phyloP scores from a whole-genome alignment of 2,113 vertebrate genomes.

The Clarias magur region DNA sequence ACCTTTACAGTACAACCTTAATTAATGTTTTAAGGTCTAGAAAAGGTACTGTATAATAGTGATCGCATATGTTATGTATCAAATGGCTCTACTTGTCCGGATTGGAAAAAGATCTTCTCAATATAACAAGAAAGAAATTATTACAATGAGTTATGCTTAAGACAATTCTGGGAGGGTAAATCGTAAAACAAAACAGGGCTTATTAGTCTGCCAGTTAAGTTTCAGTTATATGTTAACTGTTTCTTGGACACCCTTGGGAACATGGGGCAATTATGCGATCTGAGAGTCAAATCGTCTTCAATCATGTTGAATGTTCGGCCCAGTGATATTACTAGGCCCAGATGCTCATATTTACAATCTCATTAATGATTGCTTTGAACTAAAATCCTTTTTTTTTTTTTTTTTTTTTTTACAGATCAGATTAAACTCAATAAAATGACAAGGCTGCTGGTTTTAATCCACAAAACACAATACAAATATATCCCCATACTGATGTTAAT shows the following conservation, averaged over 20 bases:
- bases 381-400: background rate
- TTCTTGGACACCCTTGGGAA: conserved; percentile 13
- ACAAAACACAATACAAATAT: conserved; percentile 25
- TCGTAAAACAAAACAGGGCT: background rate
- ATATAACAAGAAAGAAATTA: background rate
- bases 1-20: background rate
- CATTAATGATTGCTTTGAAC: conserved; percentile 52
- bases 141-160: background rate
- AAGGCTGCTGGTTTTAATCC: conserved; percentile 33
- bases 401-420: conserved; percentile 44
- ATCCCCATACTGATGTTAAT: conserved; percentile 20
- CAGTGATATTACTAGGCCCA: conserved; percentile 45
- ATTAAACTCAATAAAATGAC: conserved; percentile 40
- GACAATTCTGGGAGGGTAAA: conserved; percentile 34
- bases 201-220: conserved; percentile 39
- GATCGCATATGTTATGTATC: background rate
- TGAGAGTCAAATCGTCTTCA: background rate
- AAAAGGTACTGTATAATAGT: background rate
- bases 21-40: background rate
- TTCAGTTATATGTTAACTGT: conserved; percentile 13
- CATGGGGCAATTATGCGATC: conserved; percentile 13
- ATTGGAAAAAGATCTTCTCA: conserved; percentile 11
- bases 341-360: conserved; percentile 59
- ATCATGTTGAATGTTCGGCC: background rate
- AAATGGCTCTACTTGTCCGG: background rate